A percentile compares a stretch with the other conserved stretches of the same genome.
Conservation (phyloP, 1,140 invertebrate species). For the Listronotus oregonensis region DNA sequence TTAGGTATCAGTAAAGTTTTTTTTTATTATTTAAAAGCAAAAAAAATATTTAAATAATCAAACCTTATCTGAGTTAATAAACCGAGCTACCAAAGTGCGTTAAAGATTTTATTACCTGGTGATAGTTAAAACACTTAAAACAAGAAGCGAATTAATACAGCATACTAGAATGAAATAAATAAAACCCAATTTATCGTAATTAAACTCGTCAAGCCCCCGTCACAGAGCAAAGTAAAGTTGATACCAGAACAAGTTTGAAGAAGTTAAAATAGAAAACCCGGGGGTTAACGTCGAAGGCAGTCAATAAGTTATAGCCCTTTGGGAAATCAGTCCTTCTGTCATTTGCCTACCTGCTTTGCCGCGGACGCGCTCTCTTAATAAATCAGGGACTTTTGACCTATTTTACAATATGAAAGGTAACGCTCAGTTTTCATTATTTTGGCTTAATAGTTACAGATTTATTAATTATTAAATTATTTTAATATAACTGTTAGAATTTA, state of each 20-base stretch:
- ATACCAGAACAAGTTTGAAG: constrained; percentile 1
- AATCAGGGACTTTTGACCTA: constrained; percentile 21
- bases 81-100: too few species aligned
- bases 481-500: too few species aligned
- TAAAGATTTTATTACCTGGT: not conserved
- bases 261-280: constrained; percentile 1
- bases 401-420: constrained; percentile 14
- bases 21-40: too few species aligned
- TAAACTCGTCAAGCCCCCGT: not conserved
- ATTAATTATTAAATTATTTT: too few species aligned
- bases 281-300: not conserved
- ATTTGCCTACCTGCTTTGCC: constrained; percentile 18
- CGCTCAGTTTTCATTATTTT: constrained; percentile 14
- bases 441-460: constrained; percentile 18
- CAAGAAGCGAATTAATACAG: not conserved
- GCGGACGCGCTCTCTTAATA: not conserved
- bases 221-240: not conserved
- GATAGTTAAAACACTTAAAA: too few species aligned
- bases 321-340: constrained; percentile 23
- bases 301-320: constrained; percentile 24
- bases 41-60: too few species aligned
- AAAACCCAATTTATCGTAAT: not conserved
- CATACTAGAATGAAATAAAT: not conserved
- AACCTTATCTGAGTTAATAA: too few species aligned
- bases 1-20: too few species aligned